Evolutionary conservation across 2,888 invertebrate species (phyloP).

Genomic region (Sisyra terminalis): DNA sequence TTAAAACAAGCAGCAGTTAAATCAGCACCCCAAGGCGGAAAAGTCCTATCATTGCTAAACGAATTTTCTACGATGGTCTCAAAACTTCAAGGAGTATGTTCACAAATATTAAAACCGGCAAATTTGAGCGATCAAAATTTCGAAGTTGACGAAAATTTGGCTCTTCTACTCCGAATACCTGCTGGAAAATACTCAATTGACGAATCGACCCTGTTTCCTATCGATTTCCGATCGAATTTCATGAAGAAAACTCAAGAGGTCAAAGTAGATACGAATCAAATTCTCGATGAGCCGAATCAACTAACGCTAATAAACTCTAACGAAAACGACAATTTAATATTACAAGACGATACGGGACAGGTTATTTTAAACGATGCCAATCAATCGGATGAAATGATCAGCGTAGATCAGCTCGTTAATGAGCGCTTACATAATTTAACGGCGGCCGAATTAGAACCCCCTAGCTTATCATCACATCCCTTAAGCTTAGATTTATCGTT

Average conservation of each 20-base stretch:
- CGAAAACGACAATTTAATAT: constrained; percentile 15
- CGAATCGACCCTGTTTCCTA: constrained; percentile 2
- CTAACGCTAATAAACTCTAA: constrained; percentile 6
- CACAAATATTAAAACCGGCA: constrained; percentile 20
- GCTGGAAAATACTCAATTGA: constrained; percentile 22
- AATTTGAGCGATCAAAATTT: constrained; percentile 16
- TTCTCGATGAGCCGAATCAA: constrained; percentile 3
- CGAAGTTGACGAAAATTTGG: constrained; percentile 20
- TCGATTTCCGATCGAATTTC: no score
- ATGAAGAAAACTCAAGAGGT: not conserved
- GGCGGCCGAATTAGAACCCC: constrained; percentile 18
- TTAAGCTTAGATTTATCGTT: constrained; percentile 21
- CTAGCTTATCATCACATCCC: constrained; percentile 19
- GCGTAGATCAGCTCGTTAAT: constrained; percentile 27
- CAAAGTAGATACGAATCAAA: not conserved
- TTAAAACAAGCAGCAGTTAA: constrained; percentile 21
- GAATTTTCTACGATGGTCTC: constrained; percentile 22
- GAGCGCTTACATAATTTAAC: constrained; percentile 26
- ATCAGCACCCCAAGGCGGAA: constrained; percentile 18
- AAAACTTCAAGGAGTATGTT: constrained; percentile 20
- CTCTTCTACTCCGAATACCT: constrained; percentile 20
- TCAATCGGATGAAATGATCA: constrained; percentile 26
- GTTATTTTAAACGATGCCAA: constrained; percentile 22
- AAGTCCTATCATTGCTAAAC: constrained; percentile 21
- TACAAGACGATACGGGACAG: constrained; percentile 18